Evolutionary conservation across 53 echinoderm and acorn worm species (phyloP).

Genomic region (Antedon mediterranea): DNA sequence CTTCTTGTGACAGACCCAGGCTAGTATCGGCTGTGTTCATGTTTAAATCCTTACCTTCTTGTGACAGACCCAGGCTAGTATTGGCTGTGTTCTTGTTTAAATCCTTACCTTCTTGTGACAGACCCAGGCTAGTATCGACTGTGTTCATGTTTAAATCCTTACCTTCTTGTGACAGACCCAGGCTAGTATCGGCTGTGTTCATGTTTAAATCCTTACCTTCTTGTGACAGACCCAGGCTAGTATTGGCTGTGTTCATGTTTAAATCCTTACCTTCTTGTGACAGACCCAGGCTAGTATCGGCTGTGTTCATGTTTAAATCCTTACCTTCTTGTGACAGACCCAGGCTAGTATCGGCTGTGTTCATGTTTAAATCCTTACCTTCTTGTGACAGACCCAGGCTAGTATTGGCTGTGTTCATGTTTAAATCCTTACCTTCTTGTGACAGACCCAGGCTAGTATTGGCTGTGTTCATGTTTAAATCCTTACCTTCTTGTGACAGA

Average conservation of each 20-base stretch:
- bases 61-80: conserved; percentile 50
- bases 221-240: conserved; percentile 56
- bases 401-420: conserved; percentile 25
- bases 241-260: conserved; percentile 21
- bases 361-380: conserved; percentile 29
- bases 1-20: conserved; percentile 67
- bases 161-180: conserved; percentile 82
- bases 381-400: conserved; percentile 68
- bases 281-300: conserved; percentile 43
- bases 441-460: conserved; percentile 51
- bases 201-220: conserved; percentile 42
- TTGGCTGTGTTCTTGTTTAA: conserved; percentile 17
- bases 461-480: conserved; percentile 4
- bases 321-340: conserved; percentile 82
- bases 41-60: conserved; percentile 50
- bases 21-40: conserved; percentile 32
- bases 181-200: conserved; percentile 32
- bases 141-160: conserved; percentile 7
- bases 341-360: conserved; percentile 34
- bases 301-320: conserved; percentile 6
- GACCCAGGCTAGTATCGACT: conserved; percentile 40
- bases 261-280: conserved; percentile 71
- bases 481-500: conserved; percentile 78
- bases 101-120: conserved; percentile 77
- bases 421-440: conserved; percentile 58